phyloP scores from a whole-genome alignment of 2,797 vertebrate species.

The Pempheris klunzingeri region DNA sequence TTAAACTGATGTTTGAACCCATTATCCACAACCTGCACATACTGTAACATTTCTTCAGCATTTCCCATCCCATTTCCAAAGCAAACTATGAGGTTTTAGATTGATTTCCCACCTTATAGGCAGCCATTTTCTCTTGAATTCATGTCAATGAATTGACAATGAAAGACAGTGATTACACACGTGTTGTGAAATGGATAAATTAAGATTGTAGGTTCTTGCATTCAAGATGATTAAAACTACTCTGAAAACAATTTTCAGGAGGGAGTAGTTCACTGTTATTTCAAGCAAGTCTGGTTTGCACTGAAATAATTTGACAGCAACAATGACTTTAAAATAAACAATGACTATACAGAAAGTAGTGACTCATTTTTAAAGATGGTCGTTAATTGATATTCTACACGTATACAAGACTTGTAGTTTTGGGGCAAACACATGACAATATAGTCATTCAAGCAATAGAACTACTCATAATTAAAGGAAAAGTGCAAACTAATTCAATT shows the following conservation, averaged over 20 bases:
- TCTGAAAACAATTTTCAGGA: no score
- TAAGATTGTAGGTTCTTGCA: background rate
- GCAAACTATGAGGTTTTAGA: background rate
- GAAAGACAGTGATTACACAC: constrained; percentile 1
- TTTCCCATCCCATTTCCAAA: background rate
- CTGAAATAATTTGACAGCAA: background rate
- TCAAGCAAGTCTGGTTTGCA: background rate
- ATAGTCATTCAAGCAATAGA: background rate
- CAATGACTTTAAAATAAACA: no score
- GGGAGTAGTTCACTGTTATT: background rate
- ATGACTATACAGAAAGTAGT: background rate
- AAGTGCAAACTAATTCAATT: background rate
- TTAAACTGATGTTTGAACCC: constrained; percentile 8
- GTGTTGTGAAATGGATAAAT: constrained; percentile 2
- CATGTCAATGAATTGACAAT: background rate
- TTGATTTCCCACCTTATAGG: background rate
- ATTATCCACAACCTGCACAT: background rate
- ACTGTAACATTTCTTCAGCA: background rate
- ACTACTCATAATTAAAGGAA: background rate
- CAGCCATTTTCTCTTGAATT: constrained; percentile 11
- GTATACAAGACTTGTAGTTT: background rate
- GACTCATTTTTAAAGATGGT: background rate
- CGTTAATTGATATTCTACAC: background rate
- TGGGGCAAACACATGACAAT: background rate
- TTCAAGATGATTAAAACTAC: no score